phyloP scores from a whole-genome alignment of 2,113 vertebrate species.

The Crypturellus undulatus region DNA sequence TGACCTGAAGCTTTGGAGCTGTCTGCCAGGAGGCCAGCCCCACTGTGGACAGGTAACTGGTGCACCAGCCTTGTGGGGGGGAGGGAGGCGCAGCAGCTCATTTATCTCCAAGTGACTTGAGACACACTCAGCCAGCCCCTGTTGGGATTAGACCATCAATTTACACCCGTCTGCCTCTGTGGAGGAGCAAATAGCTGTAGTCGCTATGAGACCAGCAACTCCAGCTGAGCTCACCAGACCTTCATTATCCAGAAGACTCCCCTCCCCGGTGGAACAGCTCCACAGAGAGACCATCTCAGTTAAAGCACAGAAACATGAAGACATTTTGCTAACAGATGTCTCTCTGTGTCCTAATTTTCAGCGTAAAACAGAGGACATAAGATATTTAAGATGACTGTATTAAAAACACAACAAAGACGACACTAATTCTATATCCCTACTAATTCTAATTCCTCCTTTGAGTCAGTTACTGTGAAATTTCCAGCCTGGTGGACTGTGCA shows the following conservation, averaged over 20 bases:
- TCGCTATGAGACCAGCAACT: background rate
- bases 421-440: background rate
- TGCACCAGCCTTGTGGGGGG: background rate
- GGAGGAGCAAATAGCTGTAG: background rate
- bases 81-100: background rate
- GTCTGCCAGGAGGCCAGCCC: background rate
- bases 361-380: background rate
- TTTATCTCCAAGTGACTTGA: background rate
- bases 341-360: background rate
- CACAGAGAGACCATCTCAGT: background rate
- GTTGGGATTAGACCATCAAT: background rate
- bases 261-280: background rate
- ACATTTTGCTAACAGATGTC: background rate
- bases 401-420: rapidly evolving
- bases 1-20: background rate
- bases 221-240: background rate
- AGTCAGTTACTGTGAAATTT: background rate
- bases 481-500: background rate
- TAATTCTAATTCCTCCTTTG: no score
- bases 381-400: background rate
- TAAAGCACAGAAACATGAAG: background rate
- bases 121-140: background rate
- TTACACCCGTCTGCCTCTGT: background rate
- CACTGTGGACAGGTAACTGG: background rate
- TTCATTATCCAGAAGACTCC: background rate